phyloP scores from a whole-genome alignment of 2,797 vertebrate species.

The Argentina silus region DNA sequence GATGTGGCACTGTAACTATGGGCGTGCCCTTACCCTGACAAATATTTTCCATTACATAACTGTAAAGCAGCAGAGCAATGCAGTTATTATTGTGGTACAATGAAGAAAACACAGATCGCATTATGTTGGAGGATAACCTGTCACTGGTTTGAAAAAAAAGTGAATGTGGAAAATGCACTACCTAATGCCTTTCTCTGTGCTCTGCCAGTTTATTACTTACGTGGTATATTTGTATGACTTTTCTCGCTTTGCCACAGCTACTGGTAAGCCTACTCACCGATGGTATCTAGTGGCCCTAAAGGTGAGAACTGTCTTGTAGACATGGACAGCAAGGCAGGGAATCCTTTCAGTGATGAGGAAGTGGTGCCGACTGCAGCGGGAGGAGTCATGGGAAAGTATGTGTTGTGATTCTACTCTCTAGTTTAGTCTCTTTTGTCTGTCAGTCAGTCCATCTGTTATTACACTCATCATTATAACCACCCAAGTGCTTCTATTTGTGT shows the following conservation, averaged over 20 bases:
- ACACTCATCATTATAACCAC: too few species aligned
- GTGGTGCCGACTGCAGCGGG: constrained; percentile 72
- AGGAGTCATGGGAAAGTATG: constrained; percentile 73
- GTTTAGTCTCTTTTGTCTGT: background rate
- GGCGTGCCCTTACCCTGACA: constrained; percentile 37
- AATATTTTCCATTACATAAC: constrained; percentile 36
- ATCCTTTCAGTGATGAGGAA: constrained; percentile 73
- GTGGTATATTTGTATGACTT: background rate
- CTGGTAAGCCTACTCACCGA: constrained; percentile 22
- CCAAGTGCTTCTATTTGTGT: too few species aligned
- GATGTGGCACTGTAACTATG: constrained; percentile 42
- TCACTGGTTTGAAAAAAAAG: background rate
- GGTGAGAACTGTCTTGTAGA: constrained; percentile 68
- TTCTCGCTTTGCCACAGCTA: background rate
- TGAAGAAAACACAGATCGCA: background rate
- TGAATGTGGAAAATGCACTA: background rate
- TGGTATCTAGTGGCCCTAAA: constrained; percentile 61
- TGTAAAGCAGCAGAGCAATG: too few species aligned
- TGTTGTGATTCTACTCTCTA: background rate
- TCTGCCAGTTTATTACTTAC: background rate
- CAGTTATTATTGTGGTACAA: background rate
- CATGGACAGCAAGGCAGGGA: constrained; percentile 80
- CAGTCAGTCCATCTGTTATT: background rate
- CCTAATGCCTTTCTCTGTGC: background rate
- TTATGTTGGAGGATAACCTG: background rate